Evolutionary conservation across 2,113 vertebrate genomes (phyloP).

Genomic region (Caretta caretta): DNA sequence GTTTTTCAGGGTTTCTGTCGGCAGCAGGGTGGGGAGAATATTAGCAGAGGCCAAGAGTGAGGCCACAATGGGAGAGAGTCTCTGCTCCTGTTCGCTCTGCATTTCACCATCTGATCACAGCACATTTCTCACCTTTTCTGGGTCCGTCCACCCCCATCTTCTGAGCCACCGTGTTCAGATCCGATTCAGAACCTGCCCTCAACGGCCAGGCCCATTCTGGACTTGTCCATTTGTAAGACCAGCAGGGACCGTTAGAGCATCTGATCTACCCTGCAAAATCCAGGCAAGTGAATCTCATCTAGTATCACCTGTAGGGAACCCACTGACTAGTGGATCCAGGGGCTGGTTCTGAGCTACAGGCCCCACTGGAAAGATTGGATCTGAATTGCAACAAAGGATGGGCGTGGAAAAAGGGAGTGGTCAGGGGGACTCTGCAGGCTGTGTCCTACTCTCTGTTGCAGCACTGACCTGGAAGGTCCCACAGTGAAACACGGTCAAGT

Average conservation of each 20-base stretch:
- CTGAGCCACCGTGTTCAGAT: not conserved
- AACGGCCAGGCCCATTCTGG: not conserved
- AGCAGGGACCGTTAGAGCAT: not conserved
- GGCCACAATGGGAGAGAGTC: not conserved
- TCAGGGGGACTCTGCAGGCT: too few species aligned
- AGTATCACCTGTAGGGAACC: not conserved
- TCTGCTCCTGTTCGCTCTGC: fast-evolving
- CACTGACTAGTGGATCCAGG: not conserved
- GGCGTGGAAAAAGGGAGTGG: too few species aligned
- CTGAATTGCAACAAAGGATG: too few species aligned
- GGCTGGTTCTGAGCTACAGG: not conserved
- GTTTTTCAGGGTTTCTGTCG: conserved; percentile 17
- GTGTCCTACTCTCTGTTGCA: not conserved
- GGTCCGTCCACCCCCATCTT: fast-evolving
- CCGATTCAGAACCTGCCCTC: not conserved
- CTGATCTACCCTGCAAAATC: fast-evolving
- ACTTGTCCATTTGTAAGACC: not conserved
- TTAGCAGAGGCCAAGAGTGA: not conserved
- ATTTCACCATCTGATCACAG: fast-evolving
- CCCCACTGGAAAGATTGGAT: not conserved
- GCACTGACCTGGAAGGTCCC: not conserved
- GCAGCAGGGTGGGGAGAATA: not conserved
- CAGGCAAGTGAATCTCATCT: fast-evolving
- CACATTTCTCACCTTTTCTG: not conserved
- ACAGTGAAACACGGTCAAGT: not conserved